Base-by-base conservation (phyloP, 1,140 invertebrate species). In the Orchestia grillus region DNA sequence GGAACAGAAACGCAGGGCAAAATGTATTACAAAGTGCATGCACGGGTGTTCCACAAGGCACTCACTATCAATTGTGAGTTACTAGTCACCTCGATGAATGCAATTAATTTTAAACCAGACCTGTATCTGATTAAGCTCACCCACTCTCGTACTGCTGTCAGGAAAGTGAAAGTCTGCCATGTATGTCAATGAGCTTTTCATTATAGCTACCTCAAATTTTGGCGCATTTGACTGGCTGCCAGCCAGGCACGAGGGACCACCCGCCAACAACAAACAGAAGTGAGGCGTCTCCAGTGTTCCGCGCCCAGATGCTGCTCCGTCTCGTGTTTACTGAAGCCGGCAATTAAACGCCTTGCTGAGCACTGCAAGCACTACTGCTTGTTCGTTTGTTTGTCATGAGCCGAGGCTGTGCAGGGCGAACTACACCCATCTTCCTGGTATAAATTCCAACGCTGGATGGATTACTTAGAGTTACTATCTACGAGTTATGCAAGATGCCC, bases 311-410 rank as follows among this genome's bases (percentile, higher is more conserved):
- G 3, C 15, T 77, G 28, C 62, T 19, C 28, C 1, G 88, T 42
- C 88, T 42, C 41, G 41, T 41, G 88, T 90, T 41, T 90, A 41
- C 42, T 90, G 43, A 11, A 41, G 88, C 28, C 88, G 1, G 88
- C 88, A 90, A 90, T 90, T 90, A 90, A 42, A 90, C 88, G 88
- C 28, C 88, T 15, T 42, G 41, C 88, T 44, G 88, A 44, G 88
- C 88, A 90, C 88, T 90, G 88, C 88, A 44, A 90, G 88, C 88
- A 42, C 88, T 1, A 41, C 41, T 41, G 43, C 43, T 53, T 90
- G 88, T 87, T 87, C 41, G 87, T 41, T n/a, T n/a, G 36, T 87
- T 87, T 40, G 41, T 87, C 87, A 87, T 40, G 87, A 53, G 47
- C 47, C 47, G 47, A 8, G 47, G 47, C 47, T 53, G 47, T 19